Conservation (phyloP, 2,888 invertebrate genomes). For the Diarsia brunnea region DNA sequence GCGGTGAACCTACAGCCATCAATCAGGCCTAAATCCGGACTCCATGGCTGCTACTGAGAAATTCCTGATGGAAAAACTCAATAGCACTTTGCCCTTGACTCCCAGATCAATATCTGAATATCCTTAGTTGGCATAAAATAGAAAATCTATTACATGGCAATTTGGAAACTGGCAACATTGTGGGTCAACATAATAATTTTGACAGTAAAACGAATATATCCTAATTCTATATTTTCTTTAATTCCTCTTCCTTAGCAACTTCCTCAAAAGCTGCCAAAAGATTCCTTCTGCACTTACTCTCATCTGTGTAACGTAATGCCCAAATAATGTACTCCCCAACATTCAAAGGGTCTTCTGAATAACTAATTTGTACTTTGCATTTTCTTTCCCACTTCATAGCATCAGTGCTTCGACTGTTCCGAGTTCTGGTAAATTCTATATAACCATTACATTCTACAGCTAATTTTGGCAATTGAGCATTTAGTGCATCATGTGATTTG, state of each 20-base stretch:
- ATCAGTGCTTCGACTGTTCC: slow-evolving; percentile 81
- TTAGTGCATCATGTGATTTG: slow-evolving; percentile 82
- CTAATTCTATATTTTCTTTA: slow-evolving; percentile 66
- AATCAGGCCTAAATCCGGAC: too few relatives aligned
- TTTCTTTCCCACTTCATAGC: slow-evolving; percentile 91
- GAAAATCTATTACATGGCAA: slow-evolving; percentile 9
- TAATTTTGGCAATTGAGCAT: slow-evolving; percentile 84
- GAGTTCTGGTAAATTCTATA: slow-evolving; percentile 84
- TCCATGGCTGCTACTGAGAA: too few relatives aligned
- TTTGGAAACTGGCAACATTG: slow-evolving; percentile 36
- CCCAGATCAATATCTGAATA: neutral
- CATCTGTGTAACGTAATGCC: slow-evolving; percentile 91
- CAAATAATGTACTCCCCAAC: slow-evolving; percentile 91
- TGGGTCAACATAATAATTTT: slow-evolving; percentile 27
- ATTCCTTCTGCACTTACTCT: slow-evolving; percentile 91
- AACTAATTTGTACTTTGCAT: slow-evolving; percentile 92
- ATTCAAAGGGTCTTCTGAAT: slow-evolving; percentile 89
- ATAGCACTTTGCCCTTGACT: too few relatives aligned
- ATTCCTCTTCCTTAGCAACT: slow-evolving; percentile 77
- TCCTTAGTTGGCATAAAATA: slow-evolving; percentile 4
- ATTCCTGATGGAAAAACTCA: too few relatives aligned
- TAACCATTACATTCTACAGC: slow-evolving; percentile 88
- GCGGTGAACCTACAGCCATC: too few relatives aligned
- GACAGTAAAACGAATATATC: slow-evolving; percentile 51
- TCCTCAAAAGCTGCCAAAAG: slow-evolving; percentile 89